A percentile compares a stretch with the other conserved stretches of the same genome.
Evolutionary conservation across 2,113 vertebrate species (phyloP).

Genomic region (Scatophagus argus): DNA sequence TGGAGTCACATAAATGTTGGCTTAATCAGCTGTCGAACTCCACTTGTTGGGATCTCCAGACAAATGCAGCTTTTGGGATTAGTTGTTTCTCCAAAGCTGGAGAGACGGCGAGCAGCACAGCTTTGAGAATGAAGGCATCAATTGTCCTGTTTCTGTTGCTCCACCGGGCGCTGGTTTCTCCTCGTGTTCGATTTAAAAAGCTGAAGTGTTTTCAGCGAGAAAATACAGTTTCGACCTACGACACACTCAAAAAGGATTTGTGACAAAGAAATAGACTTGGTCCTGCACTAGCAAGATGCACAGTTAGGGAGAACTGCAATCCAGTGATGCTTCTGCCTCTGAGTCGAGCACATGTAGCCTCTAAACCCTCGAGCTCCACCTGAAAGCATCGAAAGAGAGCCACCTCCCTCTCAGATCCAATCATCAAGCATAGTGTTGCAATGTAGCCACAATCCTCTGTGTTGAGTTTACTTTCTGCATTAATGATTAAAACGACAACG

Average conservation of each 20-base stretch:
- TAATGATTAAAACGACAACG: background rate
- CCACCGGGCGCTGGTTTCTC: constrained; percentile 47
- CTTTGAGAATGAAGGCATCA: constrained; percentile 49
- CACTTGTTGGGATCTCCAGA: constrained; percentile 61
- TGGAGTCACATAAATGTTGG: constrained; percentile 47
- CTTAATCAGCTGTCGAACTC: constrained; percentile 56
- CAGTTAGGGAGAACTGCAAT: constrained; percentile 55
- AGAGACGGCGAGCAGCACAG: constrained; percentile 32
- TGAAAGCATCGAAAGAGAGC: constrained; percentile 7
- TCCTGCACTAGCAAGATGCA: constrained; percentile 66
- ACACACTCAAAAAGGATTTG: constrained; percentile 39
- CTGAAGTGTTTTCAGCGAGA: constrained; percentile 19
- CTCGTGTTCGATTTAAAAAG: constrained; percentile 10
- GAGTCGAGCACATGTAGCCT: constrained; percentile 17
- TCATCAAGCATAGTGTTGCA: background rate
- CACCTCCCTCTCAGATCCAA: background rate
- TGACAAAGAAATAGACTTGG: constrained; percentile 58
- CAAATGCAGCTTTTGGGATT: constrained; percentile 63
- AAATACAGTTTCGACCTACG: constrained; percentile 36
- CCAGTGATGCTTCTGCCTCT: constrained; percentile 51
- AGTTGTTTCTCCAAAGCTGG: constrained; percentile 34
- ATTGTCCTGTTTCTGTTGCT: constrained; percentile 54
- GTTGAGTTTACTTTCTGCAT: background rate
- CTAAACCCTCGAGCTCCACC: constrained; percentile 25
- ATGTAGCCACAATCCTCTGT: background rate